These are phyloP conservation scores for Pseudococcus viburni DNA, from an alignment of 2,888 invertebrate genomes.

Conservation along the genomic window DNA sequence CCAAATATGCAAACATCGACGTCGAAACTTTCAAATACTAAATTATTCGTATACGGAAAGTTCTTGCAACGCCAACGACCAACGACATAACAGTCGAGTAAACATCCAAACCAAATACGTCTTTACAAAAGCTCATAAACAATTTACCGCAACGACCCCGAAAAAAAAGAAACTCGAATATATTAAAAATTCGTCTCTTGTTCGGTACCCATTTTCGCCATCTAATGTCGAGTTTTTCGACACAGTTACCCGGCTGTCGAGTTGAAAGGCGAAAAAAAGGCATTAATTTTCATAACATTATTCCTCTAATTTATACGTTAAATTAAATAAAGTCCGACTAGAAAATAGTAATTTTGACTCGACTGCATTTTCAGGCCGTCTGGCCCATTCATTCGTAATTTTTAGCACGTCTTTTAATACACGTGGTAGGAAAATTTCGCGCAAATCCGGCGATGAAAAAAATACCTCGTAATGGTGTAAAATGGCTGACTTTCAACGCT, in stretches of 20 bases:
- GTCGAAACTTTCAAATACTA: background rate
- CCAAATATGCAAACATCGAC: background rate
- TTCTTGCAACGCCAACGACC: background rate
- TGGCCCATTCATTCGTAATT: background rate
- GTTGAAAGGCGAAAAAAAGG: conserved; percentile 9
- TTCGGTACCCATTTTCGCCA: background rate
- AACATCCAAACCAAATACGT: background rate
- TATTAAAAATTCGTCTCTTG: background rate
- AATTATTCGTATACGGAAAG: background rate
- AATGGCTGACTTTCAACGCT: conserved; percentile 1
- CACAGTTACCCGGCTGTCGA: background rate
- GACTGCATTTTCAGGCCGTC: background rate
- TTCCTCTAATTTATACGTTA: conserved; percentile 26
- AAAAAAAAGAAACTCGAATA: background rate
- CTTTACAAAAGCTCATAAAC: background rate
- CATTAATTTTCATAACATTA: conserved; percentile 29
- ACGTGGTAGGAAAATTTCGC: background rate
- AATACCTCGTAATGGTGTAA: conserved; percentile 1
- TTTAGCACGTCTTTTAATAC: conserved; percentile 3
- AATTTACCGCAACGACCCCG: background rate
- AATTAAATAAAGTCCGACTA: conserved; percentile 20
- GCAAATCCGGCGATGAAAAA: background rate
- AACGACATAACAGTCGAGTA: conserved; percentile 4
- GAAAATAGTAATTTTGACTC: background rate
- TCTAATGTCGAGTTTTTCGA: background rate